Base-by-base conservation (phyloP, 2,113 vertebrate genomes). In the Corvus moneduloides region DNA sequence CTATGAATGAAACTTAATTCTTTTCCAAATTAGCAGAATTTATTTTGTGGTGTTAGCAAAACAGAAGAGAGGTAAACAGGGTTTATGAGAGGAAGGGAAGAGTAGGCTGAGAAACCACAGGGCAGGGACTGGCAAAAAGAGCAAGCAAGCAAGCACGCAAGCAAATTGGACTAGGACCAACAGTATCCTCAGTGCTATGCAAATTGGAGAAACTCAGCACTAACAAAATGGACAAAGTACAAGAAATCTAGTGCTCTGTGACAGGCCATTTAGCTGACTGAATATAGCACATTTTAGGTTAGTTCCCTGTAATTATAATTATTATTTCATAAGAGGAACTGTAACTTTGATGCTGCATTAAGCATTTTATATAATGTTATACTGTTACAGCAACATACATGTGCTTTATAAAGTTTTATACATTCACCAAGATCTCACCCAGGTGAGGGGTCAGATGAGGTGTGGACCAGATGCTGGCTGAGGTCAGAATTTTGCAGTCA, bases 401-500 rank as follows among this genome's bases (percentile, higher is more conserved):
- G 6, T 4, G 11, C 21, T 83, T 82, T 55, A 27, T 48, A 44
- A 59, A 68, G 18, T 20, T n/a, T 46, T 63, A 20, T 30, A 16
- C 8, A 12, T 52, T 51, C 16, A 22, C 30, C 33, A 56, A 48
- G 27, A 32, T 32, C 33, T 56, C 27, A 35, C 27, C 22, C 18
- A 19, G 0, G 1, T 1, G 4, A 91, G 13, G 7, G 8, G 6
- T 24, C 0, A 0, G 46, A 28, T 1, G n/a, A 71, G 51, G 19
- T 55, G 27, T 32, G 27, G 48, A 23, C 9, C 43, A 39, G 51
- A 13, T 67, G 32, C 46, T 74, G 63, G 63, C 46, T 13, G 11
- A 46, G 54, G 37, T 8, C 49, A 43, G 72, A 35, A 59, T 51
- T 51, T 32, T 4, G 5, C 28, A 62, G 27, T 23, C 11, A 39